Evolutionary conservation across 1,140 invertebrate genomes (phyloP).

Genomic region (Drosophila lacteicornis): DNA sequence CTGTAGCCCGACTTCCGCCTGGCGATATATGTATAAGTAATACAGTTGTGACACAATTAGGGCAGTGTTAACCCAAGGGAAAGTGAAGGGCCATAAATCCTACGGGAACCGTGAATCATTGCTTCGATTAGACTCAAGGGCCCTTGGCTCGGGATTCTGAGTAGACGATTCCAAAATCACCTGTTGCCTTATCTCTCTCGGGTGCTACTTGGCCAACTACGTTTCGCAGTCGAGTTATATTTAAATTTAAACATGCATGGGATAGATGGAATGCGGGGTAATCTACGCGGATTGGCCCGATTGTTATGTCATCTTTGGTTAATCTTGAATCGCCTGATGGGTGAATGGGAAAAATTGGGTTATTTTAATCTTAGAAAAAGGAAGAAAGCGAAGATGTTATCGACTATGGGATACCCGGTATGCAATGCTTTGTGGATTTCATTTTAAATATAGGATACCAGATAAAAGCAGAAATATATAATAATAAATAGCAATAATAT

Average conservation of each 20-base stretch:
- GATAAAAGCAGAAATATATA: background rate
- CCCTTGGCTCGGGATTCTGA: background rate
- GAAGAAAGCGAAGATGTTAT: background rate
- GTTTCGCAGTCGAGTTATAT: slow-evolving; percentile 3
- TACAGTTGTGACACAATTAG: background rate
- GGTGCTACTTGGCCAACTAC: background rate
- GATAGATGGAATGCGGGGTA: slow-evolving; percentile 2
- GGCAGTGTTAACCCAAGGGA: background rate
- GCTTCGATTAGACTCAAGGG: slow-evolving; percentile 6
- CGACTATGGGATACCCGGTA: background rate
- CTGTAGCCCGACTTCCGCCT: slow-evolving; percentile 26
- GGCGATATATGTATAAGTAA: slow-evolving; percentile 23
- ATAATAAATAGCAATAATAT: background rate
- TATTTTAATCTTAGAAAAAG: background rate
- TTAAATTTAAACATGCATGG: slow-evolving; percentile 18
- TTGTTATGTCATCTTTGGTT: slow-evolving; percentile 1
- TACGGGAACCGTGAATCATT: slow-evolving; percentile 16
- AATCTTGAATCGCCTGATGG: background rate
- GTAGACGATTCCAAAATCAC: background rate
- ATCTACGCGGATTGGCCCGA: background rate
- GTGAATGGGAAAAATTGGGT: background rate
- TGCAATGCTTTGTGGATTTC: background rate
- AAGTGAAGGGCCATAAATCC: slow-evolving; percentile 33
- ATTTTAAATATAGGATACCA: too few relatives aligned
- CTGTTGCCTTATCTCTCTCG: slow-evolving; percentile 8